Base-by-base conservation (phyloP, 1,140 invertebrate species). In the Artemia franciscana region DNA sequence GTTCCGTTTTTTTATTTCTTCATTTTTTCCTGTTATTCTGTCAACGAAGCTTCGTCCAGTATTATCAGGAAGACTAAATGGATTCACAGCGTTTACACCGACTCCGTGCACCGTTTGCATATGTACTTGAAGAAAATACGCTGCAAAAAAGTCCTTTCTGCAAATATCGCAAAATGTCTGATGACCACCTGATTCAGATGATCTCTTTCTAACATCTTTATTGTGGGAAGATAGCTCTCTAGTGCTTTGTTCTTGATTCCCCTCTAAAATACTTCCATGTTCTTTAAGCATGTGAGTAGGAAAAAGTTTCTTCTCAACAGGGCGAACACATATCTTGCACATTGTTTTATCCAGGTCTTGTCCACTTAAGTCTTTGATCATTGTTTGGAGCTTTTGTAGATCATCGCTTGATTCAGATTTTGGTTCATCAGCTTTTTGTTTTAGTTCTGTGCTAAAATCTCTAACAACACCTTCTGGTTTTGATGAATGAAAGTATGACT, bases 361-460 rank as follows among this genome's bases (percentile, higher is more conserved):
- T 61, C 83, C 83, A 69, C 91, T 91, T 58, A 92, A 71, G 72
- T 92, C 88, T 59, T 87, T 78, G 66, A 93, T 86, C 89, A 92
- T 92, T 0, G 85, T 85, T 71, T 93, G 88, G 21, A 92, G 73
- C 70, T 91, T 90, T 66, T 88, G 83, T 4, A 92, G 73, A 67
- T 90, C 87, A 69, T 88, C 84, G 65, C 70, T 70, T 67, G 69
- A 65, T 66, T 68, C 58, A 58, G 56, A 39, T 65, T 39, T 57
- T 9, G 3, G n/a, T 23, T 26, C 18, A 58, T 23, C 26, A 26
- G 0, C 74, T 69, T 26, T 28, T 30, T 57, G 30, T 39, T 26
- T 58, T 58, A 60, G 24, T 30, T 26, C 30, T 18, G 39, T 15
- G 39, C 39, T 51, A 18, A 51, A 51, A 24, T 24, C 58, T 18